phyloP scores from a whole-genome alignment of 2,113 vertebrate genomes.

The Amphiprion ocellaris region DNA sequence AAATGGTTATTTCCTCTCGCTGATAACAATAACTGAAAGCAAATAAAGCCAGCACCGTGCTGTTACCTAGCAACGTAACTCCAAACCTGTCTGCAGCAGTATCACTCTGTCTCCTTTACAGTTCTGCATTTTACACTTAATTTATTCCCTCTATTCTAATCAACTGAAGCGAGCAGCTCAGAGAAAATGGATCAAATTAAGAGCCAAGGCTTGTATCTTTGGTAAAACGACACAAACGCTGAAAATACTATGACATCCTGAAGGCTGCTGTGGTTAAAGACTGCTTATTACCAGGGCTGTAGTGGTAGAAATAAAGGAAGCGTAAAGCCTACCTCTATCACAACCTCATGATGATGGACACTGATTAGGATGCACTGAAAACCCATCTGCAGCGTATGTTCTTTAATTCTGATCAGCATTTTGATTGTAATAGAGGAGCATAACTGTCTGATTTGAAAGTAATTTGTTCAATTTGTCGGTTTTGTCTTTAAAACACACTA shows the following conservation, averaged over 20 bases:
- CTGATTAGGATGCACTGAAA: no score
- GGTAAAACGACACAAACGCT: background rate
- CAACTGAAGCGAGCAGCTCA: background rate
- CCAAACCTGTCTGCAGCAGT: conserved; percentile 2
- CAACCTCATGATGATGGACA: no score
- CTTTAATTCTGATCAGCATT: no score
- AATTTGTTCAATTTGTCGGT: no score
- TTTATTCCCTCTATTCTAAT: conserved; percentile 20
- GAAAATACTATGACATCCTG: background rate
- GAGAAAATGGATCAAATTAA: background rate
- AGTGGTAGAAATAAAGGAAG: no score
- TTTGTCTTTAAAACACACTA: no score
- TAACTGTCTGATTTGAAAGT: no score
- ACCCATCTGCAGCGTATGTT: no score
- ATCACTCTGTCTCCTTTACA: background rate
- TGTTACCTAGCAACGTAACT: conserved; percentile 41
- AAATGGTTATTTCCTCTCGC: conserved; percentile 1
- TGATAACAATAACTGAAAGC: conserved; percentile 17
- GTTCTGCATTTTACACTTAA: conserved; percentile 17
- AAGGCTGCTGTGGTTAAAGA: no score
- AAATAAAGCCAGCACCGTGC: background rate
- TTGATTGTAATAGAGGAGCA: no score
- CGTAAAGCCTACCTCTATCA: no score
- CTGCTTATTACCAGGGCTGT: no score
- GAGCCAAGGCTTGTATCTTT: background rate